Evolutionary conservation across 2,888 invertebrate genomes (phyloP).

Genomic region (Hydrotaea diabolus): DNA sequence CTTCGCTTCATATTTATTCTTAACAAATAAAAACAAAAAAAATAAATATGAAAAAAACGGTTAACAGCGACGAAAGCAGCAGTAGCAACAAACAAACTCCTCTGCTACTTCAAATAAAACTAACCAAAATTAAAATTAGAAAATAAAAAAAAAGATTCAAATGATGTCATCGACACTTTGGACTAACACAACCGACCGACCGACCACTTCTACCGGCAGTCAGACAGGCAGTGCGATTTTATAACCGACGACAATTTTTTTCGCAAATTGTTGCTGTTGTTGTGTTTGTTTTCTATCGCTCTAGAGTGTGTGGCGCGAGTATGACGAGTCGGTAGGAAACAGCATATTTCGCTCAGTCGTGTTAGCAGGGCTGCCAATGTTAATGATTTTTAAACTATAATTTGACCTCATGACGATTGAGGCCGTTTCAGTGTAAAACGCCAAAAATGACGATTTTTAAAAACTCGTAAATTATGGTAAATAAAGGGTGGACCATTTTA

Average conservation of each 20-base stretch:
- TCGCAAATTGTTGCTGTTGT: conserved; percentile 10
- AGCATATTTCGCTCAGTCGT: background rate
- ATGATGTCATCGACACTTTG: conserved; percentile 62
- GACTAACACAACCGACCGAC: background rate
- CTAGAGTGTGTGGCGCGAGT: background rate
- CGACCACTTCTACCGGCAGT: conserved; percentile 4
- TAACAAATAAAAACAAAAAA: conserved; percentile 13
- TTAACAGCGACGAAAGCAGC: background rate
- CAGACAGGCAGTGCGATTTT: conserved; percentile 21
- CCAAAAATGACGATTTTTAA: too few relatives aligned
- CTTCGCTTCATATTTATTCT: conserved; percentile 25
- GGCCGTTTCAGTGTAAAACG: too few relatives aligned
- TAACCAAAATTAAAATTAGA: conserved; percentile 4
- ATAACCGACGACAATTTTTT: conserved; percentile 1
- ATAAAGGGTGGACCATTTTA: too few relatives aligned
- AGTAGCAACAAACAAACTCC: background rate
- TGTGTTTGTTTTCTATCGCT: background rate
- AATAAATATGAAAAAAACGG: background rate
- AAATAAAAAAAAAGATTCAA: conserved; percentile 41
- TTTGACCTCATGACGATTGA: too few relatives aligned
- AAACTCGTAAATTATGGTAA: too few relatives aligned
- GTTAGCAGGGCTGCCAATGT: too few relatives aligned
- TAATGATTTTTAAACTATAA: too few relatives aligned
- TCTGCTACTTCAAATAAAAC: conserved; percentile 17
- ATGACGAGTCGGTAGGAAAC: background rate